phyloP scores from a whole-genome alignment of 2,113 vertebrate species.

The Malurus elegans region DNA sequence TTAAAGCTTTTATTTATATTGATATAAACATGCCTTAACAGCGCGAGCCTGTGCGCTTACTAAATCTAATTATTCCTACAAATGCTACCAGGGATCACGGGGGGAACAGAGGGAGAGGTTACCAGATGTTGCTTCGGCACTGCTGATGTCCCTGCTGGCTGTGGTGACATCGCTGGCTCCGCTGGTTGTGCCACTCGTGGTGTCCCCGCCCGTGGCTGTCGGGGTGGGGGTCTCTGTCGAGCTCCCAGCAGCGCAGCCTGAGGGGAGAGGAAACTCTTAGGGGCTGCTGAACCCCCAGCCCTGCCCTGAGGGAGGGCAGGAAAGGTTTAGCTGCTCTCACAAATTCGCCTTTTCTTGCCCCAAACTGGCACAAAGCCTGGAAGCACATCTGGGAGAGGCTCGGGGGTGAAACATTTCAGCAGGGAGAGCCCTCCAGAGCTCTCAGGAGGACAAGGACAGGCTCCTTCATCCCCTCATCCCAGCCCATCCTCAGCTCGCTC shows the following conservation, averaged over 20 bases:
- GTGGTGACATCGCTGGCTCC: accelerated
- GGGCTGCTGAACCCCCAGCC: background rate
- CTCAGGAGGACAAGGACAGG: background rate
- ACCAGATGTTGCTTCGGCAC: accelerated
- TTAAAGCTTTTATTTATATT: background rate
- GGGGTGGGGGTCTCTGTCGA: accelerated
- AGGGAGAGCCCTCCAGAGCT: background rate
- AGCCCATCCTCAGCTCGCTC: background rate
- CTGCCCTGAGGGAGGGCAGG: background rate
- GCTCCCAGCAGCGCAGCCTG: background rate
- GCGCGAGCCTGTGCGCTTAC: too few species aligned
- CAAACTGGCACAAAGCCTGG: background rate
- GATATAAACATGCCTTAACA: too few species aligned
- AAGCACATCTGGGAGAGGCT: background rate
- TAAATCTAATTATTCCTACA: background rate
- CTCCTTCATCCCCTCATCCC: background rate
- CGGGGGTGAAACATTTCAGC: background rate
- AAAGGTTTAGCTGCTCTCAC: background rate
- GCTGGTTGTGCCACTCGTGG: accelerated
- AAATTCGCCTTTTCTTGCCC: background rate
- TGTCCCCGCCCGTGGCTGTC: accelerated
- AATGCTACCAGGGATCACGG: accelerated
- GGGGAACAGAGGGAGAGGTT: accelerated
- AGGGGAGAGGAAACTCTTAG: background rate
- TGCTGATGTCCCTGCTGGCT: accelerated